These are phyloP conservation scores for Noctua comes DNA, from an alignment of 2,888 invertebrate genomes.

Conservation along the genomic window DNA sequence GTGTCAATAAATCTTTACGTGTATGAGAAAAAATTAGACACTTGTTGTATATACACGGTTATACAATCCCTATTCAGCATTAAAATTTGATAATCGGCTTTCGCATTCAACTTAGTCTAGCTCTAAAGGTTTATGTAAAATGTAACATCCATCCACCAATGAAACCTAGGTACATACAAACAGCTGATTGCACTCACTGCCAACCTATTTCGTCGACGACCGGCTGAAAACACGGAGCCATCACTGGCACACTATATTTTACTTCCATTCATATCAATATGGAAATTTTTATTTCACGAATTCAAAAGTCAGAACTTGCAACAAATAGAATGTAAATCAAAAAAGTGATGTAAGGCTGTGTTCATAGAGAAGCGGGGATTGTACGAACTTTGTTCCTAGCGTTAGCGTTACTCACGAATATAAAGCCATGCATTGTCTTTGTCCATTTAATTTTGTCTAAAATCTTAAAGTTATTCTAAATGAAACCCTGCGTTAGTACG, in stretches of 20 bases:
- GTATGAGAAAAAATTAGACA: not conserved
- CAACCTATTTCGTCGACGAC: slow-evolving; percentile 17
- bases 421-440: not conserved
- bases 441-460: not conserved
- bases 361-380: not conserved
- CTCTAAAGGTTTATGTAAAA: not conserved
- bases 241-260: slow-evolving; percentile 48
- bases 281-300: slow-evolving; percentile 56
- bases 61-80: not conserved
- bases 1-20: not conserved
- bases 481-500: too few relatives aligned
- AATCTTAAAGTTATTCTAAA: not conserved
- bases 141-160: not conserved
- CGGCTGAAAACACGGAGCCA: slow-evolving; percentile 10
- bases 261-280: slow-evolving; percentile 55
- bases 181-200: slow-evolving; percentile 38
- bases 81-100: too few relatives aligned
- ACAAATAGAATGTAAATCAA: slow-evolving; percentile 50
- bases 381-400: not conserved
- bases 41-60: not conserved
- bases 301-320: slow-evolving; percentile 50
- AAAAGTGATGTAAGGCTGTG: slow-evolving; percentile 27
- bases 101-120: not conserved
- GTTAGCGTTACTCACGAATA: not conserved
- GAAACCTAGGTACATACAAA: not conserved